These are phyloP conservation scores for Cephus cinctus DNA, from an alignment of 1,140 invertebrate genomes.

Conservation along the genomic window DNA sequence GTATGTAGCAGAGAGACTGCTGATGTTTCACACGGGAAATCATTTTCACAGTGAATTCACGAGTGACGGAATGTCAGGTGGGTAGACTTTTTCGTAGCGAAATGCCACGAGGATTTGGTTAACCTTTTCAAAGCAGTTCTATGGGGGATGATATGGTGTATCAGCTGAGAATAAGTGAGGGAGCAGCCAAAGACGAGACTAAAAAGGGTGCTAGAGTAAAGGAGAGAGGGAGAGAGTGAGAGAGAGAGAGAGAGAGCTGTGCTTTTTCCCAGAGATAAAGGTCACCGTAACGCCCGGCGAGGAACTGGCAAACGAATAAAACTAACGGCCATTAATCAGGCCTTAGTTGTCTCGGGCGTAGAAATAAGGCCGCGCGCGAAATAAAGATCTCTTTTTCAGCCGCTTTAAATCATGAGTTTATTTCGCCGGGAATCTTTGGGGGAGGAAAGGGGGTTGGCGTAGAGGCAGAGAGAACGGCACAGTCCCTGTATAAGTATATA, in stretches of 20 bases:
- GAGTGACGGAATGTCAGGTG: too few relatives aligned
- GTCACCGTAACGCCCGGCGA: constrained; percentile 7
- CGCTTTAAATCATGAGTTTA: constrained; percentile 49
- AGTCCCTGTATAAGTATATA: not conserved
- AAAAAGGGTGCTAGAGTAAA: constrained; percentile 4
- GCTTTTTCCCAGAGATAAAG: constrained; percentile 1
- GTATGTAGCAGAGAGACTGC: too few relatives aligned
- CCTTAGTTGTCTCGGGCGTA: constrained; percentile 31
- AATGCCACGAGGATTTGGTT: not conserved
- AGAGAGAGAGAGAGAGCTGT: not conserved
- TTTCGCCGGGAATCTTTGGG: constrained; percentile 24
- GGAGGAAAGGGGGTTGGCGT: too few relatives aligned
- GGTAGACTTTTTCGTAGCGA: too few relatives aligned
- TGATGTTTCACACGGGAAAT: too few relatives aligned
- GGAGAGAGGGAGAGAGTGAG: not conserved
- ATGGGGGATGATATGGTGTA: too few relatives aligned
- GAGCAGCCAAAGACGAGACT: constrained; percentile 7
- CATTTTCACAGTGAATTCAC: too few relatives aligned
- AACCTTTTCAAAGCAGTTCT: constrained; percentile 7
- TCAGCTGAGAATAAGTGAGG: not conserved
- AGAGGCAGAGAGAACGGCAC: too few relatives aligned
- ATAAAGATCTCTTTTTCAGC: constrained; percentile 46
- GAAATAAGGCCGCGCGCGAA: constrained; percentile 35
- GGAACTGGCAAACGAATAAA: constrained; percentile 36
- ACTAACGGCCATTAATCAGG: constrained; percentile 50